phyloP scores from a whole-genome alignment of 2,888 invertebrate species.

The Melitaea athalia region DNA sequence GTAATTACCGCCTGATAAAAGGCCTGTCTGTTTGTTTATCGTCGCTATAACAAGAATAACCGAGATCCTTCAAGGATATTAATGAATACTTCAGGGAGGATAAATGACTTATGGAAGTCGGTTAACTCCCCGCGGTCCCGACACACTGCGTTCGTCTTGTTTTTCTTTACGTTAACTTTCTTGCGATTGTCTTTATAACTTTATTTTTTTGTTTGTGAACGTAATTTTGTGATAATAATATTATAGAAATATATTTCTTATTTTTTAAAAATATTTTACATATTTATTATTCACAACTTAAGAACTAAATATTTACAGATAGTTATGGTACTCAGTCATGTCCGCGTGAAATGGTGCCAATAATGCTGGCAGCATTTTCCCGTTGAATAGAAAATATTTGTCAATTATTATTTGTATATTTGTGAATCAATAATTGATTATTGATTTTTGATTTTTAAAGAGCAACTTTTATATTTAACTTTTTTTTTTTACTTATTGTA shows the following conservation, averaged over 20 bases:
- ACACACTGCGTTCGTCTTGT: conserved; percentile 11
- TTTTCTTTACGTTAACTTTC: conserved; percentile 13
- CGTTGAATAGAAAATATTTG: too few relatives aligned
- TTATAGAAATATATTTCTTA: background rate
- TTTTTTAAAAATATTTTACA: too few relatives aligned
- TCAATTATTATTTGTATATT: too few relatives aligned
- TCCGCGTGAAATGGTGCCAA: too few relatives aligned
- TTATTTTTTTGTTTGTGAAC: conserved; percentile 5
- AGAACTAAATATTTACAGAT: too few relatives aligned
- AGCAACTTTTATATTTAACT: too few relatives aligned
- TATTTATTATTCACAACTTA: too few relatives aligned
- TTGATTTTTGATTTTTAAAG: too few relatives aligned
- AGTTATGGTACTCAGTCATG: too few relatives aligned
- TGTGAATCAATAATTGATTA: too few relatives aligned
- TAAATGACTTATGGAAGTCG: background rate
- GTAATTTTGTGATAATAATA: background rate
- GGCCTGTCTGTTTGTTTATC: background rate
- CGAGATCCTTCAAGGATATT: background rate
- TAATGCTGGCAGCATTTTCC: too few relatives aligned
- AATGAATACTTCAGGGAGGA: conserved; percentile 7
- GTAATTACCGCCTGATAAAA: background rate
- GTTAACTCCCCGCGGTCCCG: conserved; percentile 8
- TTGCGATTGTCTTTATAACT: conserved; percentile 13
- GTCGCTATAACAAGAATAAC: background rate
- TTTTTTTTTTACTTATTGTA: too few relatives aligned